Base-by-base conservation (phyloP, 2,888 invertebrate species). In the Enchytraeus crypticus region DNA sequence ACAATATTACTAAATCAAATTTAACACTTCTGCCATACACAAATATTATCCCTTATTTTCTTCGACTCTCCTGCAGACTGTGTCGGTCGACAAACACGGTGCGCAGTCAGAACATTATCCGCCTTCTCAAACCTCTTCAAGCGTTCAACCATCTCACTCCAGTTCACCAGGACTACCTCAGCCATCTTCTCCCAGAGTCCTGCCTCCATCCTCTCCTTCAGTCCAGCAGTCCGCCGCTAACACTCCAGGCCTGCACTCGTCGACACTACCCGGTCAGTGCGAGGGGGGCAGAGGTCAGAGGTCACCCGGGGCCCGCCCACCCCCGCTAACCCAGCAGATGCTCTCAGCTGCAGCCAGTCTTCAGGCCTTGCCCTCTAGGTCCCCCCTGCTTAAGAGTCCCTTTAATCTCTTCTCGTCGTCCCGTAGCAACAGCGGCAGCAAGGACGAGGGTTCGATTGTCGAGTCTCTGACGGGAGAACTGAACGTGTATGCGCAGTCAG, bases 391-490 rank as follows among this genome's bases (percentile, higher is more conserved):
- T 18, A 38, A 18, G 38, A 38, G 38, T 18, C 38, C 38, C 38
- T 18, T 38, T 38, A 38, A 18, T 38, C 38, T 38, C 11, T 11
- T 11, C n/a, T n/a, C n/a, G n/a, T n/a, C n/a, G n/a, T n/a, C n/a
- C n/a, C n/a, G n/a, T 14, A 53, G 32, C n/a, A n/a, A n/a, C n/a
- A n/a, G n/a, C n/a, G 32, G 53, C 8, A 53, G 29, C 26, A 11
- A 11, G 23, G 43, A 26, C 3, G 57, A 26, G 5, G 57, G 47
- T 18, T 79, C 76, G 88, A 89, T 81, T 89, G 93, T 82, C 87
- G 95, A 81, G 87, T 91, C 64, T 87, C 90, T 96, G 75, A 90
- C 91, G 74, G 90, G 87, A 33, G 95, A 96, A 77, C 83, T 96
- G 54, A 76, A 75, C 57, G 76, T 74, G 64, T 92, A 95, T 26